Percentiles rank a stretch among this genome's conserved stretches.
These are phyloP conservation scores for Danio rerio DNA, from an alignment of 2,113 vertebrate genomes.

Conservation along the genomic window DNA sequence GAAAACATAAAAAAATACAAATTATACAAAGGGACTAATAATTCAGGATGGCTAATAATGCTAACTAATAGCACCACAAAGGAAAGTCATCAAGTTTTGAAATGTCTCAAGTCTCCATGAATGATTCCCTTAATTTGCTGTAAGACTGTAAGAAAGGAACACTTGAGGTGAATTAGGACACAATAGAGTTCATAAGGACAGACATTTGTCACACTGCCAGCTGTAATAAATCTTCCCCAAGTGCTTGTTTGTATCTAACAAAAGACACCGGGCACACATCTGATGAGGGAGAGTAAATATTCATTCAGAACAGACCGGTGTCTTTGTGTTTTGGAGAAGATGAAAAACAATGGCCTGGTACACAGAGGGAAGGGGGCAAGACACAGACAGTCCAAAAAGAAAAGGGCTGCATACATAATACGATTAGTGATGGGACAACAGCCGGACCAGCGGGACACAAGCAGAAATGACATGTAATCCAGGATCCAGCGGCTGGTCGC, in stretches of 20 bases:
- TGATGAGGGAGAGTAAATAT: conserved; percentile 31
- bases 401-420: conserved; percentile 44
- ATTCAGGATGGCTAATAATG: no score
- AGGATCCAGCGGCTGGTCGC: conserved; percentile 11
- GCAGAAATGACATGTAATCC: conserved; percentile 53
- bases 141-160: not conserved
- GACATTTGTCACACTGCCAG: conserved; percentile 11
- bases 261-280: conserved; percentile 18
- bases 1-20: no score
- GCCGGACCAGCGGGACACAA: conserved; percentile 38
- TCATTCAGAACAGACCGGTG: conserved; percentile 6
- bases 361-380: not conserved
- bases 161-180: conserved; percentile 33
- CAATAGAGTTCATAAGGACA: conserved; percentile 23
- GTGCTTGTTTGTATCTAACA: conserved; percentile 23
- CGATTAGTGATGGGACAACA: conserved; percentile 47
- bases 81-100: not conserved
- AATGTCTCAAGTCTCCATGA: not conserved
- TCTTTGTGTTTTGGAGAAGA: conserved; percentile 33
- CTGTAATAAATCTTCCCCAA: conserved; percentile 31
- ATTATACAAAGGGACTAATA: no score
- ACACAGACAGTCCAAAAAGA: conserved; percentile 10
- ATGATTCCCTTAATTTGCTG: not conserved
- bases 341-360: conserved; percentile 17
- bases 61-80: no score